These are phyloP conservation scores for Lineus longissimus DNA, from an alignment of 1,140 invertebrate genomes.

Conservation along the genomic window DNA sequence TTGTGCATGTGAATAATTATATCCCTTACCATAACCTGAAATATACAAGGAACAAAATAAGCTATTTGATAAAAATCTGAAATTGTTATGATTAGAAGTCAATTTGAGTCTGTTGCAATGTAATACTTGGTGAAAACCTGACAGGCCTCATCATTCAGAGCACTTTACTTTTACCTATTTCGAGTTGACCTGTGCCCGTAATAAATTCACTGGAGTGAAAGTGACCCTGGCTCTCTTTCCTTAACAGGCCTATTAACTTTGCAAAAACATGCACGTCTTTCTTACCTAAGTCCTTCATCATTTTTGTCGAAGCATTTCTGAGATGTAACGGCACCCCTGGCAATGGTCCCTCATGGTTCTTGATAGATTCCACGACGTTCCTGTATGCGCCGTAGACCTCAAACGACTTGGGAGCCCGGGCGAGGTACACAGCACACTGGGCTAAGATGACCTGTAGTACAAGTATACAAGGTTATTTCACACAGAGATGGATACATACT, in stretches of 20 bases:
- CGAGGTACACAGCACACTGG: constrained; percentile 72
- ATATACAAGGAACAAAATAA: no score
- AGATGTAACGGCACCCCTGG: constrained; percentile 73
- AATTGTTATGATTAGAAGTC: not conserved
- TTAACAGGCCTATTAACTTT: not conserved
- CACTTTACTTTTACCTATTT: no score
- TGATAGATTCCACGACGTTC: constrained; percentile 61
- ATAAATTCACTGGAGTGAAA: no score
- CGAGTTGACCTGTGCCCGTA: no score
- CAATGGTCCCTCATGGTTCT: constrained; percentile 65
- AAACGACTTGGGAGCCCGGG: constrained; percentile 70
- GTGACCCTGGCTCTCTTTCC: no score
- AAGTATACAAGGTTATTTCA: not conserved
- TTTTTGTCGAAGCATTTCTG: constrained; percentile 73
- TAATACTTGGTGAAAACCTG: no score
- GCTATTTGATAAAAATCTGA: not conserved
- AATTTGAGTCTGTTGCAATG: constrained; percentile 2
- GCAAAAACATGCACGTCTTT: not conserved
- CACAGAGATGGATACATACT: not conserved
- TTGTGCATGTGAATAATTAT: constrained; percentile 37
- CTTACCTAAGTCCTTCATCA: constrained; percentile 69
- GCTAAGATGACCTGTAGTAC: constrained; percentile 61
- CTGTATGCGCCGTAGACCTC: constrained; percentile 67
- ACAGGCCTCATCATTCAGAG: no score
- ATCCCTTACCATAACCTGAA: constrained; percentile 56